Evolutionary conservation across 1,140 invertebrate genomes (phyloP).

Genomic region (Drosophila erecta): DNA sequence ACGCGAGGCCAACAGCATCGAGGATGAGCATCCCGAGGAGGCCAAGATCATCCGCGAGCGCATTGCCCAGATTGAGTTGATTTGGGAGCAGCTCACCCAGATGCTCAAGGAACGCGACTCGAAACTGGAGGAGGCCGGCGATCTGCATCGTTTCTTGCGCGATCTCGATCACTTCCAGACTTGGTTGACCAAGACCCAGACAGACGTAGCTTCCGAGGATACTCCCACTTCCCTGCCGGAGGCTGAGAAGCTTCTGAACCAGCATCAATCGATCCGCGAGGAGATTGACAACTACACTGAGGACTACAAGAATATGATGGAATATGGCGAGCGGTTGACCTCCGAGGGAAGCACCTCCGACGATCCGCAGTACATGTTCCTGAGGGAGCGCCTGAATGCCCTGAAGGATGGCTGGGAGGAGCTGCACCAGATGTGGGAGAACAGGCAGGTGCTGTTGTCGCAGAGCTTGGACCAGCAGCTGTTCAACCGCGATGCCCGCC

Average conservation of each 20-base stretch:
- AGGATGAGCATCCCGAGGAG: constrained; percentile 97
- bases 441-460: constrained; percentile 96
- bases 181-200: constrained; percentile 99
- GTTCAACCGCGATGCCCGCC: constrained; percentile 97
- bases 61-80: constrained; percentile 93
- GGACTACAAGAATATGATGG: constrained; percentile 99
- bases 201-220: constrained; percentile 98
- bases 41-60: constrained; percentile 96
- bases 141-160: constrained; percentile 98
- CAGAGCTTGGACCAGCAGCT: constrained; percentile 98
- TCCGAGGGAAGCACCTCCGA: constrained; percentile 92
- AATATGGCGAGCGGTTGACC: constrained; percentile 93
- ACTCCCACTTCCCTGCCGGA: constrained; percentile 98
- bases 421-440: constrained; percentile 99
- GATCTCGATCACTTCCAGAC: constrained; percentile 99
- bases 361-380: constrained; percentile 99
- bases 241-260: constrained; percentile 97
- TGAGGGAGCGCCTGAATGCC: constrained; percentile 97
- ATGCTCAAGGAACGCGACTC: constrained; percentile 99
- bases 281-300: constrained; percentile 99
- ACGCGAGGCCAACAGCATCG: constrained; percentile 95
- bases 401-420: constrained; percentile 99
- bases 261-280: constrained; percentile 98
- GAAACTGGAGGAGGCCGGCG: constrained; percentile 99
- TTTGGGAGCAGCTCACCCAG: constrained; percentile 98